A percentile compares a stretch with the other conserved stretches of the same genome.
phyloP scores from a whole-genome alignment of 1,140 invertebrate genomes.

The Telenomus remus region DNA sequence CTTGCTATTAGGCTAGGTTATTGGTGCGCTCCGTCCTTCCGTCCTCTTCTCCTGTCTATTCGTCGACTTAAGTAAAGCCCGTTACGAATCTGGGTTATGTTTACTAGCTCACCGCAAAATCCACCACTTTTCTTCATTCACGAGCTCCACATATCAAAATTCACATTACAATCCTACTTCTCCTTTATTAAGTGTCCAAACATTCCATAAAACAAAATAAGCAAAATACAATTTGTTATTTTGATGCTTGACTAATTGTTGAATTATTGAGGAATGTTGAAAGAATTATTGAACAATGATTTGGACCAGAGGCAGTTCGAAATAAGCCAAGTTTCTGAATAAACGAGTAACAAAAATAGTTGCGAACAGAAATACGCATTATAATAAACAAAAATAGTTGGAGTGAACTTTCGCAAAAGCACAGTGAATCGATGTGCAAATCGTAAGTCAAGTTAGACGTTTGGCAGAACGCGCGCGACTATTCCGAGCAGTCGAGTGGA shows the following conservation, averaged over 20 bases:
- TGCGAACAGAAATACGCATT: conserved; percentile 6
- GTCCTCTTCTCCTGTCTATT: conserved; percentile 21
- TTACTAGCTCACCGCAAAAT: conserved; percentile 56
- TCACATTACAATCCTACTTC: no score
- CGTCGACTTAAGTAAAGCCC: conserved; percentile 6
- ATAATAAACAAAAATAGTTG: conserved; percentile 34
- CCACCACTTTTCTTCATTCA: no score
- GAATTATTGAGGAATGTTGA: no score
- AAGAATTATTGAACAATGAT: no score
- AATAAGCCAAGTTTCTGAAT: no score
- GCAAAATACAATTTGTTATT: no score
- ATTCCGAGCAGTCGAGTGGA: no score
- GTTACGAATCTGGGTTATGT: conserved; percentile 65
- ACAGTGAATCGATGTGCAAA: conserved; percentile 32
- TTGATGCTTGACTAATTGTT: no score
- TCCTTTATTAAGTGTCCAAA: no score
- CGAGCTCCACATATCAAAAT: no score
- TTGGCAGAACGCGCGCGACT: conserved; percentile 34
- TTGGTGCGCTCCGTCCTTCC: conserved; percentile 52
- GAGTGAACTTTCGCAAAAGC: conserved; percentile 15
- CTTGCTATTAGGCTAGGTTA: conserved; percentile 65
- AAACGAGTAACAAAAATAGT: background rate
- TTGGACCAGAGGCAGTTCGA: no score
- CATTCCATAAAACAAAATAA: no score
- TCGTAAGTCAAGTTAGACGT: conserved; percentile 51